These are phyloP conservation scores for Acanthis flammea DNA, from an alignment of 2,797 vertebrate species.

Conservation along the genomic window DNA sequence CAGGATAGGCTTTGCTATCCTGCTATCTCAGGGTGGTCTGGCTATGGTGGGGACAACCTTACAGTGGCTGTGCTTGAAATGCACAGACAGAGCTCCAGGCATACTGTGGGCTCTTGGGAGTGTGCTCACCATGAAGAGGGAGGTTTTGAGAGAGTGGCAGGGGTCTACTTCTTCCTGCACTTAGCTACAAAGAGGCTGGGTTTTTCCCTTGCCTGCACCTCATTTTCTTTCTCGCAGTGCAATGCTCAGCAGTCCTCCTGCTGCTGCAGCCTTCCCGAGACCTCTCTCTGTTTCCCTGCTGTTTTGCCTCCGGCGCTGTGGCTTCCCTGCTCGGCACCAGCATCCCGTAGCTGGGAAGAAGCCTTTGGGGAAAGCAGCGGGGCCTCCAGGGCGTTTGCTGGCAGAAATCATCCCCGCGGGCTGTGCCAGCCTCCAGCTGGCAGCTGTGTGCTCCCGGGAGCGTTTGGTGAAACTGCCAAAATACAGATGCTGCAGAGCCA, in stretches of 20 bases:
- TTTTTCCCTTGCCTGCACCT: neutral
- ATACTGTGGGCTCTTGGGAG: neutral
- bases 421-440: conserved; percentile 17
- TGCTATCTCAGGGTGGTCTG: neutral
- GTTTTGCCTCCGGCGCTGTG: neutral
- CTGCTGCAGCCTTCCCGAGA: neutral
- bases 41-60: neutral
- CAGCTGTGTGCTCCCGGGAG: neutral
- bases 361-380: neutral
- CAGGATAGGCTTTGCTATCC: neutral
- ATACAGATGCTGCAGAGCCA: conserved; percentile 9
- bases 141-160: neutral
- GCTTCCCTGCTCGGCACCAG: neutral
- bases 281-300: neutral
- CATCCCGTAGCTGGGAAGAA: neutral
- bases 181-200: accelerated
- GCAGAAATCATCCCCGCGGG: neutral
- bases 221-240: neutral
- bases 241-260: neutral
- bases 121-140: neutral
- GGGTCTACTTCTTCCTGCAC: neutral
- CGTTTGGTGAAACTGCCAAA: neutral
- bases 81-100: neutral
- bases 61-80: accelerated
- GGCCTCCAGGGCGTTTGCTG: neutral